A percentile compares a stretch with the other conserved stretches of the same genome.
Conservation (phyloP, 2,797 vertebrate genomes). For the Denticeps clupeoides region DNA sequence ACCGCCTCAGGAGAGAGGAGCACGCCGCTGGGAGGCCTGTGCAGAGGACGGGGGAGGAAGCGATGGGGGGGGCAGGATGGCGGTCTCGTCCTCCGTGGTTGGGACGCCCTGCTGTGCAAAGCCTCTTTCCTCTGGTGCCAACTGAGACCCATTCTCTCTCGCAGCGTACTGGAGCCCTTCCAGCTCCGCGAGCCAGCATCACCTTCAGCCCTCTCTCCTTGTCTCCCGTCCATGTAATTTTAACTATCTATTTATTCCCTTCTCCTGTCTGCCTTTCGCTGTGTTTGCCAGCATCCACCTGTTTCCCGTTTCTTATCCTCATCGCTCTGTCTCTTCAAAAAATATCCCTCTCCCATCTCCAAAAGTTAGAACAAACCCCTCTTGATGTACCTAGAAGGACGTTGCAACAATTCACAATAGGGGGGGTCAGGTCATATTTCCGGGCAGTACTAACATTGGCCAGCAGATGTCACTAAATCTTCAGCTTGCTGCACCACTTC, state of each 20-base stretch:
- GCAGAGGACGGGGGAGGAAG: not conserved
- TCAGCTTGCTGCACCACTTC: not conserved
- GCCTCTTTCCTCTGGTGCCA: constrained; percentile 9
- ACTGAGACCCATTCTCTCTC: constrained; percentile 16
- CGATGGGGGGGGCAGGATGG: too few relatives aligned
- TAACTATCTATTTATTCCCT: too few relatives aligned
- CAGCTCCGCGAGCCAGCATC: constrained; percentile 8
- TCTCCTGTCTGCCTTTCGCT: too few relatives aligned
- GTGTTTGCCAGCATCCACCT: too few relatives aligned
- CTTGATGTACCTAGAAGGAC: too few relatives aligned
- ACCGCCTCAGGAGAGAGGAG: not conserved
- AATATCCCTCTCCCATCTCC: too few relatives aligned
- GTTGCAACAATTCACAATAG: too few relatives aligned
- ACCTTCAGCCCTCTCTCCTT: not conserved
- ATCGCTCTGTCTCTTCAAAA: not conserved
- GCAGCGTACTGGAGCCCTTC: constrained; percentile 6
- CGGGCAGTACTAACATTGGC: too few relatives aligned
- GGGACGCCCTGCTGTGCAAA: too few relatives aligned
- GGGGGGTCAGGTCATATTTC: too few relatives aligned
- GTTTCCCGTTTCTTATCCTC: not conserved
- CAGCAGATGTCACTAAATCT: constrained; percentile 34
- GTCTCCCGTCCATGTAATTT: not conserved
- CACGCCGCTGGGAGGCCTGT: not conserved
- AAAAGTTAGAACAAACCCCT: too few relatives aligned
- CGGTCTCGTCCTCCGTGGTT: too few relatives aligned